Base-by-base conservation (phyloP, 2,888 invertebrate genomes). In the Piscicola geometra region DNA sequence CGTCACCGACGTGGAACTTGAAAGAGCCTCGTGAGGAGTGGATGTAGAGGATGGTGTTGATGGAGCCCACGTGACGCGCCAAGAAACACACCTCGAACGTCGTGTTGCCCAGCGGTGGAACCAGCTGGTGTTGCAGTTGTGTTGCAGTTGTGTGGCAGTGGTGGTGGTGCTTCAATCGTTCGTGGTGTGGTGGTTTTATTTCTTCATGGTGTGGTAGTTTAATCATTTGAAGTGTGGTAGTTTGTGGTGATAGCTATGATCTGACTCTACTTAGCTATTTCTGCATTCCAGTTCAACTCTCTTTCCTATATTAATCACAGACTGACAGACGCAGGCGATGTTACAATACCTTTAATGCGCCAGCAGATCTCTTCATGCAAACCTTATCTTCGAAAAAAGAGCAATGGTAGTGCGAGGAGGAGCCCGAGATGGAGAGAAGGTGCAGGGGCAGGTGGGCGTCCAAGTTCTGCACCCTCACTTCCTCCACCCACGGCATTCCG, bases 331-430 rank as follows among this genome's bases (percentile, higher is more conserved):
- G 41, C 5, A 41, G 41, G 41, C 41, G 41, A 41, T 41, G 41
- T n/a, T n/a, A n/a, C n/a, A n/a, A n/a, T n/a, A n/a, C n/a, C n/a
- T n/a, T n/a, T n/a, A n/a, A n/a, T n/a, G n/a, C n/a, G n/a, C n/a
- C n/a, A n/a, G n/a, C n/a, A n/a, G n/a, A n/a, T n/a, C n/a, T n/a
- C n/a, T n/a, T n/a, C n/a, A n/a, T n/a, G n/a, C n/a, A n/a, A n/a
- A n/a, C n/a, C 90, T 94, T 94, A 83, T 94, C 91, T 84, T 94
- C 92, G 86, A 96, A 96, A 89, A 97, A 96, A 80, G 96, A 95
- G 83, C 95, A 94, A 87, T 97, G 94, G 88, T 97, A 97, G 88
- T 94, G 93, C 50, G 92, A 91, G 81, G 94, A 93, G 86, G 91
- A 93, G 82, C 95, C 95, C 80, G 94, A 93, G 84, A 97, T 93